Evolutionary conservation across 2,888 invertebrate genomes (phyloP).

Genomic region (Chloromyia formosa): DNA sequence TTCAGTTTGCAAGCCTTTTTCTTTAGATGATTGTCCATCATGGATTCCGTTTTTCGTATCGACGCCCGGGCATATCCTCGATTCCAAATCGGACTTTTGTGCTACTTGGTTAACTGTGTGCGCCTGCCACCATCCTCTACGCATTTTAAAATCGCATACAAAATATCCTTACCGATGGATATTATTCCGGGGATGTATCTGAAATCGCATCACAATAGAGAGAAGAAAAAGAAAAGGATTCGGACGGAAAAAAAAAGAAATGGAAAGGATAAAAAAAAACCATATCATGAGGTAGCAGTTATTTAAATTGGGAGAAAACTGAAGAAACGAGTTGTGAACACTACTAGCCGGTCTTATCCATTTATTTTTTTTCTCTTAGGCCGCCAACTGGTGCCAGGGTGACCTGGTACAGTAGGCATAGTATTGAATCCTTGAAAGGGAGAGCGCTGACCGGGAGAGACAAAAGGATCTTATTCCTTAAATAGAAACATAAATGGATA

Average conservation of each 20-base stretch:
- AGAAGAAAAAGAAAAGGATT: constrained; percentile 21
- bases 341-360: constrained; percentile 7
- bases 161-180: constrained; percentile 28
- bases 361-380: neutral
- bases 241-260: constrained; percentile 32
- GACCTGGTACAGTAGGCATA: no score
- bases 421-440: no score
- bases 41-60: neutral
- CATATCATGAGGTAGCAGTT: constrained; percentile 49
- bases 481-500: no score
- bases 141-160: constrained; percentile 29
- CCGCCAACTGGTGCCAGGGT: no score
- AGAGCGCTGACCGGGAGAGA: no score
- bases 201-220: no score
- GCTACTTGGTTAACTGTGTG: neutral
- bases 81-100: constrained; percentile 6
- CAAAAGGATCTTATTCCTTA: no score
- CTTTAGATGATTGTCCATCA: constrained; percentile 29
- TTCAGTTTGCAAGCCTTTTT: constrained; percentile 1
- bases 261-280: constrained; percentile 35
- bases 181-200: constrained; percentile 9
- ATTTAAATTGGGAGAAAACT: constrained; percentile 45
- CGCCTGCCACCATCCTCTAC: neutral
- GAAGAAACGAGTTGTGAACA: constrained; percentile 30
- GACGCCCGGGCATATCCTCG: neutral